Evolutionary conservation across 2,888 invertebrate genomes (phyloP), one percentile per base, ranked within the genome.

Genomic region (Terebella lapidaria): DNA sequence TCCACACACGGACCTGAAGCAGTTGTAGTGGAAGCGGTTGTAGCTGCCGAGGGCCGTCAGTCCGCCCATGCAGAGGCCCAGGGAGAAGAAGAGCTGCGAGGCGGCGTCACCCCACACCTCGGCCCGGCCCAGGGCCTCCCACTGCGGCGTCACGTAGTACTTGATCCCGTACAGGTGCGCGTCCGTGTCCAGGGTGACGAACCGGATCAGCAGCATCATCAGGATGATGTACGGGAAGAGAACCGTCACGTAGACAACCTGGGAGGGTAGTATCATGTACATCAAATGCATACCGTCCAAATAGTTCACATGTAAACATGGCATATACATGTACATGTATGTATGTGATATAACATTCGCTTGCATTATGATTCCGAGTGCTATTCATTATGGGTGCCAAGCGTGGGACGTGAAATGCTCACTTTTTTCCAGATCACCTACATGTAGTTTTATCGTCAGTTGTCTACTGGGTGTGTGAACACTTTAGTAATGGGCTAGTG

Each of bases 231-330:
- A 70, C 4, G 76, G 75, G 42, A 75, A 67, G 2, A 67, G 68
- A 3, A 74, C 75, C 26, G 74, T 72, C 62, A 73, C 54, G 63
- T 75, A 75, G 3, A 75, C 71, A 10, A 75, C 70, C 76, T 76
- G 67, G 28, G 28, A 49, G 22, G 10, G 35, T 35, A n/a, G n/a
- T n/a, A n/a, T n/a, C n/a, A n/a, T n/a, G n/a, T n/a, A n/a, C n/a
- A n/a, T n/a, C n/a, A n/a, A n/a, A n/a, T n/a, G n/a, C n/a, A n/a
- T n/a, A n/a, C n/a, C n/a, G n/a, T n/a, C n/a, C n/a, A n/a, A n/a
- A n/a, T n/a, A n/a, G n/a, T n/a, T n/a, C n/a, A n/a, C n/a, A n/a
- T n/a, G n/a, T n/a, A n/a, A n/a, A n/a, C n/a, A n/a, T n/a, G n/a
- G n/a, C n/a, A n/a, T n/a, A n/a, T n/a, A n/a, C n/a, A 49, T 49